These are phyloP conservation scores for Mugil cephalus DNA, from an alignment of 2,113 vertebrate genomes.

Conservation along the genomic window DNA sequence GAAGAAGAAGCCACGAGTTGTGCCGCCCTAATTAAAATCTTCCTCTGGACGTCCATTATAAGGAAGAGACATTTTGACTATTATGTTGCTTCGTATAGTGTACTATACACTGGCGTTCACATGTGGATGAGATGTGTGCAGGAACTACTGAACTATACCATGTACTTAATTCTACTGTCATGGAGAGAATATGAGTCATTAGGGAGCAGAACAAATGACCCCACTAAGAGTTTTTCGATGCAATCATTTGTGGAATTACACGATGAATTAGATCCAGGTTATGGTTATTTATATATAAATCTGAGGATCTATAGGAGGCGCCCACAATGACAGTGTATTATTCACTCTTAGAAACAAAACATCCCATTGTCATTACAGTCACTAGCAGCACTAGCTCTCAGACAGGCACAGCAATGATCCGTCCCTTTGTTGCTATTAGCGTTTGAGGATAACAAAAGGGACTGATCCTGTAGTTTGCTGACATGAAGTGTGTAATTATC, in stretches of 20 bases:
- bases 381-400: slow-evolving; percentile 45
- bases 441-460: slow-evolving; percentile 66
- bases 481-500: slow-evolving; percentile 79
- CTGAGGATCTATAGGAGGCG: slow-evolving; percentile 57
- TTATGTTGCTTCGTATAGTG: not conserved
- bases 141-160: slow-evolving; percentile 1
- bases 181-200: slow-evolving; percentile 26
- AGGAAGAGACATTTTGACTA: not conserved
- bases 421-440: slow-evolving; percentile 65
- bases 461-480: slow-evolving; percentile 67
- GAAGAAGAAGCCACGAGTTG: slow-evolving; percentile 8
- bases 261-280: slow-evolving; percentile 62
- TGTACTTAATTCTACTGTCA: slow-evolving; percentile 34
- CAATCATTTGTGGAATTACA: slow-evolving; percentile 54
- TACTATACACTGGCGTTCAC: not conserved
- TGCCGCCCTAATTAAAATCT: slow-evolving; percentile 14
- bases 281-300: slow-evolving; percentile 66
- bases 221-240: slow-evolving; percentile 29
- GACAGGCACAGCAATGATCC: slow-evolving; percentile 36
- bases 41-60: slow-evolving; percentile 24
- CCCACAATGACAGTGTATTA: slow-evolving; percentile 50
- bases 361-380: slow-evolving; percentile 41
- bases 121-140: slow-evolving; percentile 20
- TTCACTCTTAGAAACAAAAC: slow-evolving; percentile 57
- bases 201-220: slow-evolving; percentile 27